Percentiles rank a stretch among this genome's conserved stretches.
phyloP scores from a whole-genome alignment of 2,113 vertebrate genomes.

The Gymnocephalus cernua region DNA sequence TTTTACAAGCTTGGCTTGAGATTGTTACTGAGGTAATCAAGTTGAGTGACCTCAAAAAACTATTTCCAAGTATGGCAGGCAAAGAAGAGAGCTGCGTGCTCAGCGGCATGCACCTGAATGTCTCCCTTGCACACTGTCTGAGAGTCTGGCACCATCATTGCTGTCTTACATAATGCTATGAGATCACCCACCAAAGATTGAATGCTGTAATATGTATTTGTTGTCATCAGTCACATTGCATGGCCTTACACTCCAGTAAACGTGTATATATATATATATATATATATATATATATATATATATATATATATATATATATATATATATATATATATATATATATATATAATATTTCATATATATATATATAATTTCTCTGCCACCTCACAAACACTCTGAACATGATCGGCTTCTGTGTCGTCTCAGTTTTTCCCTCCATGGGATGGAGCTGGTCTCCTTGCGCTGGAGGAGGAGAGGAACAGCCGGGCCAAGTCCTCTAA shows the following conservation, averaged over 20 bases:
- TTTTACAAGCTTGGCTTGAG: slow-evolving; percentile 33
- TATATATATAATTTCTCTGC: too few relatives aligned
- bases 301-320: too few relatives aligned
- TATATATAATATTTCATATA: too few relatives aligned
- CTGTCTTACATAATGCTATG: slow-evolving; percentile 73
- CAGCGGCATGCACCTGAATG: slow-evolving; percentile 71
- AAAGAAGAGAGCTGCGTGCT: slow-evolving; percentile 62
- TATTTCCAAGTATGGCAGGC: slow-evolving; percentile 71
- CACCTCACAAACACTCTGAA: slow-evolving; percentile 34
- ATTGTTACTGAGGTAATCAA: slow-evolving; percentile 54
- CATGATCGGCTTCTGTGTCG: slow-evolving; percentile 44
- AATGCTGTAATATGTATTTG: slow-evolving; percentile 58
- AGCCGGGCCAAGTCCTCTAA: slow-evolving; percentile 60
- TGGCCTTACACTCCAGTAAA: slow-evolving; percentile 43
- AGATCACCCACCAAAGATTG: slow-evolving; percentile 62
- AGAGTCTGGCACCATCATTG: slow-evolving; percentile 54
- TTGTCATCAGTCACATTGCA: slow-evolving; percentile 55
- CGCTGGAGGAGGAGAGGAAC: slow-evolving; percentile 32
- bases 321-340: too few relatives aligned
- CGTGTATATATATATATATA: too few relatives aligned
- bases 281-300: too few relatives aligned
- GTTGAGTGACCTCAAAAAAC: slow-evolving; percentile 33
- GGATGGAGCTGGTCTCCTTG: slow-evolving; percentile 26
- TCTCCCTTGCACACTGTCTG: slow-evolving; percentile 58
- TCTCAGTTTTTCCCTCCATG: slow-evolving; percentile 37